Evolutionary conservation across 2,797 vertebrate species (phyloP).

Genomic region (Benthosema pterotum): DNA sequence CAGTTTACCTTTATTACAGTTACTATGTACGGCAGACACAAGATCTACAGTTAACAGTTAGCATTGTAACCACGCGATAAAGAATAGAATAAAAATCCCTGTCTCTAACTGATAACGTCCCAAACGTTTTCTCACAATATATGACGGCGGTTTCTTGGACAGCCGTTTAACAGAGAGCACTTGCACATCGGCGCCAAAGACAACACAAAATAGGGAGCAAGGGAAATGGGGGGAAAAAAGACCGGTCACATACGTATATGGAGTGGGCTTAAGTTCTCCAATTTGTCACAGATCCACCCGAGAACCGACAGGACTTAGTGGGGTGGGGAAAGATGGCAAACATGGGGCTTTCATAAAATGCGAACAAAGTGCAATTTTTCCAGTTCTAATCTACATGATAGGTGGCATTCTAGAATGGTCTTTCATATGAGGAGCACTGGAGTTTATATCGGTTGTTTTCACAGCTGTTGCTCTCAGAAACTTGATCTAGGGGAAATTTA

Average conservation of each 20-base stretch:
- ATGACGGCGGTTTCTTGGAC: conserved; percentile 59
- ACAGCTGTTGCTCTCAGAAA: conserved; percentile 74
- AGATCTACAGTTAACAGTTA: no score
- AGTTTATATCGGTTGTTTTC: conserved; percentile 75
- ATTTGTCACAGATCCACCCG: conserved; percentile 60
- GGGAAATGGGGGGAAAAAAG: conserved; percentile 34
- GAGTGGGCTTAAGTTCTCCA: conserved; percentile 37
- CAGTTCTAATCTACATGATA: conserved; percentile 52
- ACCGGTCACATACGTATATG: conserved; percentile 52
- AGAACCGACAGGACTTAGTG: conserved; percentile 18
- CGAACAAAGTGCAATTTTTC: conserved; percentile 32
- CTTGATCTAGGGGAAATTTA: conserved; percentile 52
- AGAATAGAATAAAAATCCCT: no score
- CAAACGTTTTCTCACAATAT: conserved; percentile 68
- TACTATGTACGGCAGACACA: no score
- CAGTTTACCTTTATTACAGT: no score
- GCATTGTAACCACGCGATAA: no score
- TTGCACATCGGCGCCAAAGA: conserved; percentile 60
- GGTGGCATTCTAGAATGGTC: conserved; percentile 52
- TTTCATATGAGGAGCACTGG: conserved; percentile 51
- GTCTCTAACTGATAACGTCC: not conserved
- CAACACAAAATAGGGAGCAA: conserved; percentile 41
- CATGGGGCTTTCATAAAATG: conserved; percentile 42
- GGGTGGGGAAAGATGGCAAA: conserved; percentile 14
- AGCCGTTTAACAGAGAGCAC: conserved; percentile 48